Evolutionary conservation across 1,140 invertebrate species (phyloP), one percentile per base, ranked within the genome.

Genomic region (Orchestia grillus): DNA sequence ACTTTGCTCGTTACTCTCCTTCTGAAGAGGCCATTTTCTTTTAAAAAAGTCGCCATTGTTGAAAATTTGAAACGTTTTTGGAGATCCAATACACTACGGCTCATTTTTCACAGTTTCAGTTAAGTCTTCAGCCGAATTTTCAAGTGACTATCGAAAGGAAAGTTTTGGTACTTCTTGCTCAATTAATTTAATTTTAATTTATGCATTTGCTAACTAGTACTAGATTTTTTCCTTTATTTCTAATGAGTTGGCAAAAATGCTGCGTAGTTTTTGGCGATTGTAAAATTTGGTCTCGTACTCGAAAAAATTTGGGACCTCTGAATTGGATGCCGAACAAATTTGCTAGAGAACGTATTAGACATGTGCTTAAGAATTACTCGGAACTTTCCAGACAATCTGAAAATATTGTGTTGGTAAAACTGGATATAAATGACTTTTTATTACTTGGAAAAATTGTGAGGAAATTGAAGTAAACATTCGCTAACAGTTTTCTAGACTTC

Each of bases 21-120:
- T 44, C 3, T 42, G 88, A 90, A 90, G n/a, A 90, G 88, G 88
- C 41, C 88, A 90, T 90, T 90, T 90, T 77, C 62, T 77, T 77
- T 36, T 19, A 11, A 90, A 28, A 90, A 90, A 90, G 43, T 44
- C 41, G 11, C 28, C 88, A 28, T 41, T 43, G 11, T 44, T 90
- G 15, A 36, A 42, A 42, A 90, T 42, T 90, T 44, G 41, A 90
- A 90, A 41, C 36, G n/a, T 90, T 23, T 44, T 44, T 4, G 4
- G 88, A 28, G 16, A 90, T 90, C 15, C 15, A 90, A 90, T 90
- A 41, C 16, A 90, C 28, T 90, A 36, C 88, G 42, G 88, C 41
- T 41, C 15, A 41, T n/a, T n/a, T 87, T 87, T n/a, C 36, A 41
- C 8, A 40, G 36, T 90, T 90, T 90, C 3, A 1, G 8, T 41